Evolutionary conservation across 2,797 vertebrate species (phyloP), one percentile per base, ranked within the genome.

Genomic region (Alca torda): DNA sequence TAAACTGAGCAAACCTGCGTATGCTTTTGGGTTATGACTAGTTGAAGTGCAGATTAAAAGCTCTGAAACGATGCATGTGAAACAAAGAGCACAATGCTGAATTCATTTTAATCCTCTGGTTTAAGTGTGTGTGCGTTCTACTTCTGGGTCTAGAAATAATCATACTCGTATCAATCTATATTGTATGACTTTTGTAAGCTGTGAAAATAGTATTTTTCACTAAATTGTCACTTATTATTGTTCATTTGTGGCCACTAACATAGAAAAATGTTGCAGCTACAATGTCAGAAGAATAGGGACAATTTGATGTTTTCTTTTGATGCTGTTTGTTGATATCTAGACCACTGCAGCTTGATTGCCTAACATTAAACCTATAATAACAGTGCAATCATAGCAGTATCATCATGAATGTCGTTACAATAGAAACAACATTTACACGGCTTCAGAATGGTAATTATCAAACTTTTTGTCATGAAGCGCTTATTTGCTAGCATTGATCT

Each of bases 281-380:
- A 98, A 98, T 98, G 98, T 99, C 98, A 98, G 98, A 98, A 99
- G 98, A 99, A 98, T 98, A 98, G 98, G 98, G 99, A 99, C 99
- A 99, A 99, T 99, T 99, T 99, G 98, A 99, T 99, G 98, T 98
- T 98, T 98, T 98, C 98, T 98, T 98, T 98, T 98, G 99, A 99
- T 98, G 98, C 98, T 99, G 99, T 99, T 99, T 99, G 99, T 99
- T 99, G 99, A 99, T 99, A 99, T 99, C 99, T 99, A 99, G 99
- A 99, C 99, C 99, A 99, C 99, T 99, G 99, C 98, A 99, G 99
- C 99, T 99, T 99, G 99, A 99, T 99, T 99, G 99, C 99, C 99
- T 99, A 99, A 99, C 99, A 99, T 99, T 99, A 99, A 99, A 99
- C 99, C 98, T 98, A 98, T 99, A 99, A 99, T 99, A 99, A 99